Evolutionary conservation across 2,113 vertebrate species (phyloP).

Genomic region (Syngnathoides biaculeatus): DNA sequence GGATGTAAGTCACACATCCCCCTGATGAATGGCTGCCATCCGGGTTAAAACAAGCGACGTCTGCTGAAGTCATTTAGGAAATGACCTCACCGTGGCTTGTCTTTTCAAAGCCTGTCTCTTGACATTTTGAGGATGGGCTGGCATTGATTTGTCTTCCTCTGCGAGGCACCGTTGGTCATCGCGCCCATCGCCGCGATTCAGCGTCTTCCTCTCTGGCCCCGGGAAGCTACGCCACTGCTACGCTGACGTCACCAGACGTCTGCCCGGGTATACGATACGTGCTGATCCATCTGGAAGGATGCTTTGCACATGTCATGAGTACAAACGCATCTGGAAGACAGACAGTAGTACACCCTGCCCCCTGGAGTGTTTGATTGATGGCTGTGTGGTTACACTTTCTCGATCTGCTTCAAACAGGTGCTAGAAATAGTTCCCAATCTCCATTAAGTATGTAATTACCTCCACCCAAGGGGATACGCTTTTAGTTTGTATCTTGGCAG

Average conservation of each 20-base stretch:
- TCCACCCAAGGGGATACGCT: background rate
- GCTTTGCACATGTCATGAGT: constrained; percentile 19
- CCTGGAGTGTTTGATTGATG: background rate
- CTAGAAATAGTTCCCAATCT: background rate
- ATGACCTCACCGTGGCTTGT: constrained; percentile 41
- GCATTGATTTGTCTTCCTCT: constrained; percentile 58
- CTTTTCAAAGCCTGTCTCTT: constrained; percentile 40
- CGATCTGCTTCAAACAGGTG: background rate
- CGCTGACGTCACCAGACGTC: constrained; percentile 16
- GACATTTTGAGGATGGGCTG: constrained; percentile 59
- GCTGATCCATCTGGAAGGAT: constrained; percentile 9
- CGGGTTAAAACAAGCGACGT: constrained; percentile 26
- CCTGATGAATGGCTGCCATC: constrained; percentile 22
- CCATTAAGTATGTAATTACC: background rate
- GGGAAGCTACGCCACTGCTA: constrained; percentile 36
- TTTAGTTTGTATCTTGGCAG: background rate
- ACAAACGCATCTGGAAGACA: background rate
- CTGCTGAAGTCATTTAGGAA: constrained; percentile 54
- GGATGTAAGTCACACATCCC: constrained; percentile 34
- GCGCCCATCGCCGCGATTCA: constrained; percentile 53
- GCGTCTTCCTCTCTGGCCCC: constrained; percentile 25
- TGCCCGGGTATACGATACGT: background rate
- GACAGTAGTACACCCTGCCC: background rate
- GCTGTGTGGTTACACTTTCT: background rate
- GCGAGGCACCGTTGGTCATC: constrained; percentile 56